phyloP scores from a whole-genome alignment of 2,113 vertebrate genomes.

The Pollimyrus isidori region DNA sequence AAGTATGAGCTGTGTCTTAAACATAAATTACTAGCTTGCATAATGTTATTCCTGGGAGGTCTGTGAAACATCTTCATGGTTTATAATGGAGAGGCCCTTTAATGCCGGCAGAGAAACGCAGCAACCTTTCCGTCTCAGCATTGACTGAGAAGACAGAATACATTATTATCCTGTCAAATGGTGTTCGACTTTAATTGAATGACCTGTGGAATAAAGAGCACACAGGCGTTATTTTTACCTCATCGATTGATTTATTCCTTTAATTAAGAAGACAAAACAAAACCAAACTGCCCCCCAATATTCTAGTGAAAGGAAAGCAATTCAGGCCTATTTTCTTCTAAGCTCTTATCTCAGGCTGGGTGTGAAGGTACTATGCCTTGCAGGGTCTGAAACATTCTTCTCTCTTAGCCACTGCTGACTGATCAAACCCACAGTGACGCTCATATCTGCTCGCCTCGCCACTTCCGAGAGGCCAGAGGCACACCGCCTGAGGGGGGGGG shows the following conservation, averaged over 20 bases:
- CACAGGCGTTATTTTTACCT: not conserved
- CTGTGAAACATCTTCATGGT: not conserved
- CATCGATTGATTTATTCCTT: conserved; percentile 19
- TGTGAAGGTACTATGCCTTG: not conserved
- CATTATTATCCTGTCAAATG: not conserved
- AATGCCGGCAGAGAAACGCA: not conserved
- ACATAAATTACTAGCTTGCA: not conserved
- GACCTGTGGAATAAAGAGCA: not conserved
- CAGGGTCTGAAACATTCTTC: not conserved
- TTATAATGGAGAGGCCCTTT: not conserved
- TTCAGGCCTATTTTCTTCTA: not conserved
- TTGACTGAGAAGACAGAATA: not conserved
- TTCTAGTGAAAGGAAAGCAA: conserved; percentile 5
- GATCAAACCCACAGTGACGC: not conserved
- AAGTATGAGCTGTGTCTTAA: not conserved
- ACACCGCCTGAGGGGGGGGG: not conserved
- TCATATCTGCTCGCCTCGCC: not conserved
- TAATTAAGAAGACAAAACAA: conserved; percentile 15
- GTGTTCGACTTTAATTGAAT: not conserved
- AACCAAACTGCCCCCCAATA: not conserved
- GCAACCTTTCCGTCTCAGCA: not conserved
- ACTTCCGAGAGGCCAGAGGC: not conserved
- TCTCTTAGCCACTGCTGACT: not conserved
- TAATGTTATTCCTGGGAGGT: not conserved
- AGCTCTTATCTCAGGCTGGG: conserved; percentile 6